Evolutionary conservation across 2,797 vertebrate genomes (phyloP), one percentile per base, ranked within the genome.

Genomic region (Phoebastria nigripes): DNA sequence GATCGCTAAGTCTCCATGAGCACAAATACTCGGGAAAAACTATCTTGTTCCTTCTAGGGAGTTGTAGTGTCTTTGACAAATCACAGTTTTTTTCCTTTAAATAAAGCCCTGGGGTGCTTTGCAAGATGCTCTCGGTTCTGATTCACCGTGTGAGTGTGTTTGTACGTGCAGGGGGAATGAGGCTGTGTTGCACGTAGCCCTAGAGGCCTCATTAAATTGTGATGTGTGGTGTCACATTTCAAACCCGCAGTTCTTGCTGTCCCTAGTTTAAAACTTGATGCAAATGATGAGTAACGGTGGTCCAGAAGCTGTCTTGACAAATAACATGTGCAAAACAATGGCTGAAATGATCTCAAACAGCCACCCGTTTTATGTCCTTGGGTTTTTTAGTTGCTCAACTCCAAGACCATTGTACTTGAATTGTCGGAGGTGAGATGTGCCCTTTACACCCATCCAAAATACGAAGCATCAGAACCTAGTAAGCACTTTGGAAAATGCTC

Each of bases 151-250:
- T 86, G 94, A 91, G 63, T 81, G 84, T 82, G 82, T 82, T 41
- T 62, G 56, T 90, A 59, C 0, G 25, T 65, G 65, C 76, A 74
- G 89, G 76, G 87, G 83, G 93, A 94, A 86, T 13, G 87, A 83
- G 67, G 59, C 91, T 87, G 44, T 46, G 67, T 51, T 96, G 88
- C 90, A 85, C 37, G 3, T 62, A 78, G 94, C 96, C 94, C 96
- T 96, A 78, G 97, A 97, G 96, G 61, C 95, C 95, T 97, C 96
- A 96, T 97, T 97, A 97, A 97, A 96, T 96, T 94, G 89, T 96
- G 96, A 96, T 95, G 90, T 90, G 96, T 63, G 41, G 93, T 95
- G 93, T 97, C 96, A 90, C 90, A 82, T 96, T 96, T 96, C 93
- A 96, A 94, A 92, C 89, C 82, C 19, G 1, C 46, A 29, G 71